Evolutionary conservation across 1,140 invertebrate species (phyloP).

Genomic region (Lordiphosa mommai): DNA sequence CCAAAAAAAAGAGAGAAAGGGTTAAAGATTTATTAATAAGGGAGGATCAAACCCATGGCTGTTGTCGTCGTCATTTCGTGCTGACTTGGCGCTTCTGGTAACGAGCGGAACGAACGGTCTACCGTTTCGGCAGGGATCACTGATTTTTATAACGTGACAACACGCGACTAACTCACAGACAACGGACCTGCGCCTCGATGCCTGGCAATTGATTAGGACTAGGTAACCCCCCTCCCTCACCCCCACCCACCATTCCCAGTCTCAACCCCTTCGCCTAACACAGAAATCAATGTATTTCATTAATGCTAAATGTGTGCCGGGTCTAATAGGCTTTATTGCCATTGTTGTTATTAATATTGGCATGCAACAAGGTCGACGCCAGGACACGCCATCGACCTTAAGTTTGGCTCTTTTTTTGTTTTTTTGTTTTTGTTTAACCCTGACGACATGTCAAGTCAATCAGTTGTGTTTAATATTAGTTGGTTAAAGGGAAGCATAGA

Average conservation of each 20-base stretch:
- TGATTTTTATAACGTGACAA: constrained; percentile 79
- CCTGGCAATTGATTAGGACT: constrained; percentile 45
- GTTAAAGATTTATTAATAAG: constrained; percentile 79
- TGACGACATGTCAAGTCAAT: too few relatives aligned
- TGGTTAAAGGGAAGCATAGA: too few relatives aligned
- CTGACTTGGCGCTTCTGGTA: constrained; percentile 66
- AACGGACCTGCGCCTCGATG: constrained; percentile 34
- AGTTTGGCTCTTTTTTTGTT: too few relatives aligned
- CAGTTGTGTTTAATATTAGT: too few relatives aligned
- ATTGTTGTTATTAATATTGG: constrained; percentile 76
- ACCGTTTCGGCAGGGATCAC: constrained; percentile 42
- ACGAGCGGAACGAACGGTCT: constrained; percentile 63
- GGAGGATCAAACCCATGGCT: constrained; percentile 30
- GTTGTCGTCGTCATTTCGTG: constrained; percentile 27
- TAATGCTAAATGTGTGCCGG: constrained; percentile 72
- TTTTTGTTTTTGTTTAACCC: too few relatives aligned
- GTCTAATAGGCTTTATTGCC: constrained; percentile 74
- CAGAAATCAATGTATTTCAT: constrained; percentile 76
- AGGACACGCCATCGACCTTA: constrained; percentile 20
- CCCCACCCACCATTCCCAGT: background rate
- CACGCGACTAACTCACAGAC: constrained; percentile 56
- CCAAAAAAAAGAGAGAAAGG: constrained; percentile 59
- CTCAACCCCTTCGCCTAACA: constrained; percentile 33
- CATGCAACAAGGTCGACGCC: constrained; percentile 65
- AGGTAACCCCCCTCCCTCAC: constrained; percentile 10